Base-by-base conservation (phyloP, 30 jellyfish, hydroid and myxozoan genomes). In the Pelagia noctiluca region DNA sequence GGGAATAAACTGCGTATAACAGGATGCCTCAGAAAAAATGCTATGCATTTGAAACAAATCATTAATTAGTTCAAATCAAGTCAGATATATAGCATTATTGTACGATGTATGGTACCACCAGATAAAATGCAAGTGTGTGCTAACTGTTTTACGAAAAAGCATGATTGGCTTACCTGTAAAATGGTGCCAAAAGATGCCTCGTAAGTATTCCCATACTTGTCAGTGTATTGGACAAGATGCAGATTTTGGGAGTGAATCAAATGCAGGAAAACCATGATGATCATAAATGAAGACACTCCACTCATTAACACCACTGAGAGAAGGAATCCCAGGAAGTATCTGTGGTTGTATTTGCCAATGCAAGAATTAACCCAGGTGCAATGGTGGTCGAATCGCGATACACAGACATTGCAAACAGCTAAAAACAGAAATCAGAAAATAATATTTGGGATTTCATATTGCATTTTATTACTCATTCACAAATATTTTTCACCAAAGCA, bases 331-430 rank as follows among this genome's bases (percentile, higher is more conserved):
- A 88, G 70, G 83, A 93, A 93, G 48, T 82, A 82, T 46, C 83
- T 73, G 78, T 86, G 36, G 38, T 87, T 93, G 69, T 76, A 26
- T 69, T 79, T 78, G 19, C 97, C 98, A 50, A 93, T 71, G 80
- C 98, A 93, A 28, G 76, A 62, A 78, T 93, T 93, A n/a, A 93
- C 87, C 91, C 96, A 93, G 7, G 96, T 37, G 84, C 98, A 93
- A 72, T 93, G 98, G 71, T 93, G 98, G 53, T 93, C 98, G 65
- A 93, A 93, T 36, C 96, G 70, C 23, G 98, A 84, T 10, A 93
- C 88, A 46, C 98, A 93, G 21, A 50, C 76, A 80, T 93, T 76
- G 83, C 98, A 93, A 16, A 93, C 31, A 68, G 91, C 98, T 93
- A 80, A 25, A 63, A 82, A 1, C 1, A 30, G 25, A 63, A 71